Conservation (phyloP, 37 sponge, comb jelly and placozoan species). For the Diacarnus erythraeanus region DNA sequence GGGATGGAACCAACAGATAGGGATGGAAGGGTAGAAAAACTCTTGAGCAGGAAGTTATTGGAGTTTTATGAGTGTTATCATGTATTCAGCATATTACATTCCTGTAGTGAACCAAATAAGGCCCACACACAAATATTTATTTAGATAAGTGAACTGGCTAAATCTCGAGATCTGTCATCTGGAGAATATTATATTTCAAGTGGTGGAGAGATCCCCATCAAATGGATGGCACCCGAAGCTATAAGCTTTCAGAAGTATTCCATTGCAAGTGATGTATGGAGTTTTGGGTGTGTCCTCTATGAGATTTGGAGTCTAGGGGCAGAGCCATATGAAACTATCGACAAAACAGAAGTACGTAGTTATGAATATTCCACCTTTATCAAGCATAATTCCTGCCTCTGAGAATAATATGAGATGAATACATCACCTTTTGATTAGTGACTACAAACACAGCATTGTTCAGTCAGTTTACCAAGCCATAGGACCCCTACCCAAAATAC, state of each 20-base stretch:
- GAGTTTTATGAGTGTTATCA: no score
- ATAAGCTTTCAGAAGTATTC: constrained; percentile 6
- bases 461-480: no score
- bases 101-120: no score
- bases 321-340: background rate
- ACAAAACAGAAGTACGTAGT: background rate
- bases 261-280: constrained; percentile 10
- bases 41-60: no score
- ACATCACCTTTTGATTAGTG: no score
- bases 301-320: constrained; percentile 33
- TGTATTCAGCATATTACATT: no score
- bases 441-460: no score
- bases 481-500: no score
- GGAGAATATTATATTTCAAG: constrained; percentile 17
- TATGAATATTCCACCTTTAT: background rate
- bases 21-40: no score
- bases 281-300: constrained; percentile 29
- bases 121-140: no score
- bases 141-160: constrained; percentile 22
- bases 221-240: constrained; percentile 40
- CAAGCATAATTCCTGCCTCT: background rate
- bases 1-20: no score
- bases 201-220: constrained; percentile 32
- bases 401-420: background rate
- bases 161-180: constrained; percentile 20